Percentiles rank a stretch among this genome's conserved stretches.
Evolutionary conservation across 2,888 invertebrate genomes (phyloP).

Genomic region (Chalcosyrphus nemorum): DNA sequence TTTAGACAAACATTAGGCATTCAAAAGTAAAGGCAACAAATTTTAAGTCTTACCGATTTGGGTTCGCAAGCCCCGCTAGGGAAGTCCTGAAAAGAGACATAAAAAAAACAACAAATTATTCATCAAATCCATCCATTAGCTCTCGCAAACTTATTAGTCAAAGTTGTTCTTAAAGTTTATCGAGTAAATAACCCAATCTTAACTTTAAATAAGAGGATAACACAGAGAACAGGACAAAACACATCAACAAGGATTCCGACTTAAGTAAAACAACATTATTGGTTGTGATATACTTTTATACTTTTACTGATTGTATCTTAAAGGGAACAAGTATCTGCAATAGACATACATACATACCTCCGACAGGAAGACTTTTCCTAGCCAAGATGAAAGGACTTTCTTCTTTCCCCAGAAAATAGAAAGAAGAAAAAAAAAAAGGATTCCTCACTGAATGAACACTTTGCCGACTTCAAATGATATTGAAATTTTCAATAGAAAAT

Average conservation of each 20-base stretch:
- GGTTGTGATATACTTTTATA: neutral
- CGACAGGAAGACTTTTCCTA: constrained; percentile 30
- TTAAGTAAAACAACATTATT: constrained; percentile 5
- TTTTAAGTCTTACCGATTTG: constrained; percentile 49
- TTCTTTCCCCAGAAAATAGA: neutral
- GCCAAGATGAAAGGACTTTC: constrained; percentile 7
- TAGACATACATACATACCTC: neutral
- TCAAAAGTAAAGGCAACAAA: neutral
- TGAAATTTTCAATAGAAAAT: constrained; percentile 60
- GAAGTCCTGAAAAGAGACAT: constrained; percentile 34
- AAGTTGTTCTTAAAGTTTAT: constrained; percentile 33
- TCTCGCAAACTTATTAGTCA: constrained; percentile 5
- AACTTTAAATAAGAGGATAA: neutral
- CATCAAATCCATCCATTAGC: constrained; percentile 50
- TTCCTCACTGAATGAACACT: constrained; percentile 20
- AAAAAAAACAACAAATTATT: constrained; percentile 22
- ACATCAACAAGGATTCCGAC: constrained; percentile 13
- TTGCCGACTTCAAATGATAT: constrained; percentile 45
- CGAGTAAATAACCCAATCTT: constrained; percentile 18
- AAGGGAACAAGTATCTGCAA: neutral
- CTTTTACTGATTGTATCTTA: constrained; percentile 7
- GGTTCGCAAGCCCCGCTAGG: constrained; percentile 41
- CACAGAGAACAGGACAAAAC: neutral
- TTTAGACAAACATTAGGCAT: neutral
- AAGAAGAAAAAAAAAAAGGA: neutral